phyloP scores from a whole-genome alignment of 2,888 invertebrate genomes.

The Calameuta pallipes region DNA sequence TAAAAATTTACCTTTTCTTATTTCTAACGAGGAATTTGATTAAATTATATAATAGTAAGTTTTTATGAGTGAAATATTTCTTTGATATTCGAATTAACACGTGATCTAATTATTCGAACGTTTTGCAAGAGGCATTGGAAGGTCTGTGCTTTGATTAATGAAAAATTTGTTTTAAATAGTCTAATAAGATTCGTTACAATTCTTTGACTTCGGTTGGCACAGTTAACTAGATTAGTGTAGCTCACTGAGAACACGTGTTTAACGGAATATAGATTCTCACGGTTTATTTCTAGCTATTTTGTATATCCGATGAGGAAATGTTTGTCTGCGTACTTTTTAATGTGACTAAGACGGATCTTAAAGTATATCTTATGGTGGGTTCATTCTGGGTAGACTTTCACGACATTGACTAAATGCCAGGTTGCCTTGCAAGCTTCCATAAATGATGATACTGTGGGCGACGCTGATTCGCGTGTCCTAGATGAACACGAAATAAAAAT shows the following conservation, averaged over 20 bases:
- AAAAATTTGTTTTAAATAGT: neutral
- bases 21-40: neutral
- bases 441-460: slow-evolving; percentile 46
- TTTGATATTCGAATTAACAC: neutral
- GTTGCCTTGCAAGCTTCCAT: slow-evolving; percentile 42
- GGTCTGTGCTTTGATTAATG: neutral
- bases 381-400: slow-evolving; percentile 38
- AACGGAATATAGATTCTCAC: neutral
- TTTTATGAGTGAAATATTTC: neutral
- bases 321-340: neutral
- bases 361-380: neutral
- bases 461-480: slow-evolving; percentile 12
- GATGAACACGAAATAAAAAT: slow-evolving; percentile 34
- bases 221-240: neutral
- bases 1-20: neutral
- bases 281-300: neutral
- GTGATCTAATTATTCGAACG: neutral
- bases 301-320: neutral
- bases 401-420: slow-evolving; percentile 31
- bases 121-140: neutral
- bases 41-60: neutral
- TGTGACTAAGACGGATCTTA: neutral
- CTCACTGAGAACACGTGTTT: neutral
- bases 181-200: neutral
- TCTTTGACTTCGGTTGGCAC: neutral